These are phyloP conservation scores for Aphaenogaster floridana DNA, from an alignment of 1,140 invertebrate species.

Conservation along the genomic window DNA sequence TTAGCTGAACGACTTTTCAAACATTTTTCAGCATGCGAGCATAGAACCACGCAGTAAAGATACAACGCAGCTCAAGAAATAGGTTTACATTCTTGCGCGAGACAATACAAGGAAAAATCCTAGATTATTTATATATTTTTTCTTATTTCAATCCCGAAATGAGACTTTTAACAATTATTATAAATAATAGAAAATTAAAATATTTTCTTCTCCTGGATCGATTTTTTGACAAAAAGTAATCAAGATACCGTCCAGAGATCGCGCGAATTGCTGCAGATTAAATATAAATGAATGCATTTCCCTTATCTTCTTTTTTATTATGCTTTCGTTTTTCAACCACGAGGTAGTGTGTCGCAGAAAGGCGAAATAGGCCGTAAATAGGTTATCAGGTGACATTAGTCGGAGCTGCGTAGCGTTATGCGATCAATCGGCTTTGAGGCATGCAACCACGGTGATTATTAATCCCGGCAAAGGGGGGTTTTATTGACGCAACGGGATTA, in stretches of 20 bases:
- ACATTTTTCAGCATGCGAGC: neutral
- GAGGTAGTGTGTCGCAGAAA: neutral
- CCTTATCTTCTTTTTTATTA: neutral
- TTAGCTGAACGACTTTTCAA: neutral
- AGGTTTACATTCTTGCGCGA: neutral
- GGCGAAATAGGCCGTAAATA: slow-evolving; percentile 6
- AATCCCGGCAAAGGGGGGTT: slow-evolving; percentile 13
- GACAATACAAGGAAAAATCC: neutral
- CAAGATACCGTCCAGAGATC: neutral
- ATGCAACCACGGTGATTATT: slow-evolving; percentile 41
- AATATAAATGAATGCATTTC: neutral
- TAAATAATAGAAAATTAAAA: neutral
- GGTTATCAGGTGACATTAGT: slow-evolving; percentile 24
- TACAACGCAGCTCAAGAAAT: neutral
- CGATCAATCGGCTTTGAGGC: slow-evolving; percentile 17
- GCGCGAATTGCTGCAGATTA: neutral
- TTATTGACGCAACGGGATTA: slow-evolving; percentile 41
- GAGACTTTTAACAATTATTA: neutral
- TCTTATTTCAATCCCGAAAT: neutral
- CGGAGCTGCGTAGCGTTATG: neutral
- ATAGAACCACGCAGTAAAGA: neutral
- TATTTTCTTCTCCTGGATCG: neutral
- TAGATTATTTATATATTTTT: neutral
- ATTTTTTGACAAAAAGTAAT: slow-evolving; percentile 1
- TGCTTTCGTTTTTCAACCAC: slow-evolving; percentile 18